Conservation (phyloP, 2,888 invertebrate species). For the Pyrrhosoma nymphula region DNA sequence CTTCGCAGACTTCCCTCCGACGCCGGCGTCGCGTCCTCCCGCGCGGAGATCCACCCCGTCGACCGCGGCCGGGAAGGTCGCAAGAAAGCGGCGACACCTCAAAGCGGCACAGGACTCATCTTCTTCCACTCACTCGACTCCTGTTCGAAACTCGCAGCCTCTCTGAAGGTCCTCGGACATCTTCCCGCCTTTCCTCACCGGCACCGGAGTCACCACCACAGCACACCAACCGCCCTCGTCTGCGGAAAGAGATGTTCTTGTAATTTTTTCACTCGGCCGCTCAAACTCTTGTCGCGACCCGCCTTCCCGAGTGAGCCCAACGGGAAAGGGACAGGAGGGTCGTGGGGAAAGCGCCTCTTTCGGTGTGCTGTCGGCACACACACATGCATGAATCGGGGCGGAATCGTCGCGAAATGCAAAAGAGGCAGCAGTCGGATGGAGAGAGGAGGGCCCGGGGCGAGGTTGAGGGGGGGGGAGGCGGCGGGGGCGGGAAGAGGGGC, state of each 20-base stretch:
- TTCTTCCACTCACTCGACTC: too few relatives aligned
- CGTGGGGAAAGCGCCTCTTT: too few relatives aligned
- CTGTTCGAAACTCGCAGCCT: not conserved
- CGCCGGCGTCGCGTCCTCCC: not conserved
- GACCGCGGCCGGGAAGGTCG: not conserved
- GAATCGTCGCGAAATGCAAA: slow-evolving; percentile 62
- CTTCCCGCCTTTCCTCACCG: not conserved
- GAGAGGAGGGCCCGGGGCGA: not conserved
- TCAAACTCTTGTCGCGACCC: too few relatives aligned
- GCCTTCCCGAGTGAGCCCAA: too few relatives aligned
- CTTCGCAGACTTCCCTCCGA: not conserved
- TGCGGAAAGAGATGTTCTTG: too few relatives aligned
- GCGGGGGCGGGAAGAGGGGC: not conserved
- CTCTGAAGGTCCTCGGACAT: not conserved
- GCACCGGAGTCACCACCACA: not conserved
- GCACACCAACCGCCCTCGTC: not conserved
- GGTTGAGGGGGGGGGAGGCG: not conserved
- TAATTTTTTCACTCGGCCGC: too few relatives aligned
- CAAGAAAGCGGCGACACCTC: not conserved
- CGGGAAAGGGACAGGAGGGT: too few relatives aligned
- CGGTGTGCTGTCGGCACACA: not conserved
- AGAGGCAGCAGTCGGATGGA: not conserved
- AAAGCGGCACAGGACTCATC: too few relatives aligned
- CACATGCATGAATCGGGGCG: not conserved
- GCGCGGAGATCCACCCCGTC: not conserved